Percentiles rank a stretch among this genome's conserved stretches.
Evolutionary conservation across 2,797 vertebrate genomes (phyloP).

Genomic region (Thalassophryne amazonica): DNA sequence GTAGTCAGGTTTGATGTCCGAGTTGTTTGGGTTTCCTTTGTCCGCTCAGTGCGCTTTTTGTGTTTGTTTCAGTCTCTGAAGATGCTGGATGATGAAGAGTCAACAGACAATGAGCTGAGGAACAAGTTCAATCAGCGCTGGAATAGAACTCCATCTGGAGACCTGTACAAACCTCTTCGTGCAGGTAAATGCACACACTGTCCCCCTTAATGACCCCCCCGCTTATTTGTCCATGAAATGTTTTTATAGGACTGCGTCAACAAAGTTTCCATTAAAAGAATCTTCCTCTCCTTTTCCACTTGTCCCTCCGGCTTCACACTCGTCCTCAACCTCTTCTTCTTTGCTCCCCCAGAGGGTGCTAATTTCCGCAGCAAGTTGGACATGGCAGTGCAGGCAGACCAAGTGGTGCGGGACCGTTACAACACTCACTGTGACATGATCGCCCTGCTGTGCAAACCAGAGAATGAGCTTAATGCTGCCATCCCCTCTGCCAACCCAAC

Average conservation of each 20-base stretch:
- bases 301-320: not conserved
- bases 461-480: slow-evolving; percentile 87
- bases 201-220: not conserved
- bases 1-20: not conserved
- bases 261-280: not conserved
- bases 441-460: slow-evolving; percentile 89
- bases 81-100: slow-evolving; percentile 91
- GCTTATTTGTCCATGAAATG: not conserved
- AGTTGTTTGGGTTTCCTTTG: not conserved
- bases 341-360: slow-evolving; percentile 80
- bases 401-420: slow-evolving; percentile 91
- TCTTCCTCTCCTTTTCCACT: not conserved
- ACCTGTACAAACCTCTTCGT: slow-evolving; percentile 93
- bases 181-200: slow-evolving; percentile 73
- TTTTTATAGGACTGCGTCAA: too few species aligned
- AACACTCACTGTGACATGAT: slow-evolving; percentile 91
- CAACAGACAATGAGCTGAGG: slow-evolving; percentile 91
- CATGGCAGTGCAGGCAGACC: slow-evolving; percentile 92
- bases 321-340: not conserved
- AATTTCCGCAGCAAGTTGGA: slow-evolving; percentile 86
- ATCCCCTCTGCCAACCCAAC: slow-evolving; percentile 97
- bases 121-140: slow-evolving; percentile 95
- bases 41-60: not conserved
- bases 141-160: slow-evolving; percentile 93
- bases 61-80: slow-evolving; percentile 83